Evolutionary conservation across 2,888 invertebrate genomes (phyloP).

Genomic region (Caenorhabditis macrosperma): DNA sequence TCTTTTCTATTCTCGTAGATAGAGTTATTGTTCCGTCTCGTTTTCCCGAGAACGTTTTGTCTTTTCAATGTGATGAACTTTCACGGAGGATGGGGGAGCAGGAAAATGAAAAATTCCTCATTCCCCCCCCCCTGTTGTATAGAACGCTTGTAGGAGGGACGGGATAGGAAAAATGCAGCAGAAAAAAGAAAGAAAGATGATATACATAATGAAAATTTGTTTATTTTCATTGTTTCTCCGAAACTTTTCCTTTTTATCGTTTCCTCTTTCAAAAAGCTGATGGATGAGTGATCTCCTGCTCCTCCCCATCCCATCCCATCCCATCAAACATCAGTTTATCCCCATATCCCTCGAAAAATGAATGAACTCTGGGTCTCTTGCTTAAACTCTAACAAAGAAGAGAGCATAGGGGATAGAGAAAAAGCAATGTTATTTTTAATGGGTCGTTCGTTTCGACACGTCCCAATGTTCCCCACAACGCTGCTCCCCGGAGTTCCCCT

Average conservation of each 20-base stretch:
- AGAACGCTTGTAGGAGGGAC: too few species aligned
- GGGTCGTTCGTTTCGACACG: constrained; percentile 41
- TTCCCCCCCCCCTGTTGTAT: too few species aligned
- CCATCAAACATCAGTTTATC: background rate
- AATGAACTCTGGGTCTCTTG: background rate
- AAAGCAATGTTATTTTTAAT: constrained; percentile 45
- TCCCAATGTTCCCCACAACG: constrained; percentile 22
- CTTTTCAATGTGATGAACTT: background rate
- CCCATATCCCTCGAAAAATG: background rate
- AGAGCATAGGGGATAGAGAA: constrained; percentile 9
- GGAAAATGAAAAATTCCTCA: too few species aligned
- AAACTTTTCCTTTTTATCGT: too few species aligned
- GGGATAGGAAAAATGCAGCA: too few species aligned
- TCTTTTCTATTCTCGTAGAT: background rate
- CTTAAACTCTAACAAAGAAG: too few species aligned
- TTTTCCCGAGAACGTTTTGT: too few species aligned
- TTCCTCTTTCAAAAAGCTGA: background rate
- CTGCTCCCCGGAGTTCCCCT: constrained; percentile 10
- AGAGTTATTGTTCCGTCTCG: too few species aligned
- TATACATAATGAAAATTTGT: too few species aligned
- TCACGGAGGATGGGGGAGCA: background rate
- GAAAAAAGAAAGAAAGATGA: too few species aligned
- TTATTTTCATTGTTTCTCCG: too few species aligned
- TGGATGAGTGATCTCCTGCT: background rate
- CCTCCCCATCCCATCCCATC: background rate